A percentile compares a stretch with the other conserved stretches of the same genome.
Conservation (phyloP, 2,888 invertebrate species). For the Podabrus alpinus region DNA sequence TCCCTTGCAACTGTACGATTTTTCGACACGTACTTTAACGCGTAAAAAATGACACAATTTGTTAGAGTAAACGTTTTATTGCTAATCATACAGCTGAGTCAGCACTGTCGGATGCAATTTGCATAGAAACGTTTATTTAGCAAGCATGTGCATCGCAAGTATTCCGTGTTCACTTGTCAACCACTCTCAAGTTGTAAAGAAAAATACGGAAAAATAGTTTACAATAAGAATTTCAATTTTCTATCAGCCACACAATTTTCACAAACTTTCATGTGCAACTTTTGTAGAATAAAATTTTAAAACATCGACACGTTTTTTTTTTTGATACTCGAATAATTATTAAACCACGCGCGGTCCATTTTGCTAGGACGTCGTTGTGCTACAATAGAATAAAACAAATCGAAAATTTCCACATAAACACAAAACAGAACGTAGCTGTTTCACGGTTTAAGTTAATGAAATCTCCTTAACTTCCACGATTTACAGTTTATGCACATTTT, state of each 20-base stretch:
- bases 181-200: slow-evolving; percentile 10
- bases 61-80: slow-evolving; percentile 44
- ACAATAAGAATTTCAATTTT: neutral
- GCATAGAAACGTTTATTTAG: slow-evolving; percentile 34
- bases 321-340: neutral
- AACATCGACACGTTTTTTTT: neutral
- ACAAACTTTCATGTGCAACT: neutral
- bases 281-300: neutral
- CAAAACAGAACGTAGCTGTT: neutral
- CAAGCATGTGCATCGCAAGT: slow-evolving; percentile 8
- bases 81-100: slow-evolving; percentile 41
- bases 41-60: slow-evolving; percentile 42
- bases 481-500: slow-evolving; percentile 3
- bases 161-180: slow-evolving; percentile 8
- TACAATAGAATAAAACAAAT: neutral
- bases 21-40: slow-evolving; percentile 38
- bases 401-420: neutral
- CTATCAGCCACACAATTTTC: neutral
- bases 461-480: neutral
- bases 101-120: slow-evolving; percentile 29
- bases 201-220: slow-evolving; percentile 6
- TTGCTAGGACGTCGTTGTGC: neutral
- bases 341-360: neutral
- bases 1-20: slow-evolving; percentile 28
- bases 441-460: slow-evolving; percentile 1